Base-by-base conservation (phyloP, 2,113 vertebrate genomes). In the Pardalotus punctatus region DNA sequence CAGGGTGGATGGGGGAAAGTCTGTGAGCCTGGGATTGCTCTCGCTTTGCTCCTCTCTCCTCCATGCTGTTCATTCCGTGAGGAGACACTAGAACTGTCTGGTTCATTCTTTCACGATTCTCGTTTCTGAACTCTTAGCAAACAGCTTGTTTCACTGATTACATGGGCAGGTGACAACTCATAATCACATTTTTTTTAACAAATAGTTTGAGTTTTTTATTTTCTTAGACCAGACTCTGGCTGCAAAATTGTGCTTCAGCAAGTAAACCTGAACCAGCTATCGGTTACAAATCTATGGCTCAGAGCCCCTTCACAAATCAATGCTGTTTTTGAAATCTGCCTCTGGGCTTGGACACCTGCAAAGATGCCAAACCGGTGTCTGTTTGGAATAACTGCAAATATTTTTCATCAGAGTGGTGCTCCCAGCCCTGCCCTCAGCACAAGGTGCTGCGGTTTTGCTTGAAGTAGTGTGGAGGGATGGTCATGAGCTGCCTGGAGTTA, bases 21-120 rank as follows among this genome's bases (percentile, higher is more conserved):
- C 50, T 3, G 4, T 20, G 53, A 72, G 28, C 25, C 54, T 47
- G 54, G 2, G 6, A 5, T 5, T 18, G 35, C 18, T 42, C 40
- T 72, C 0, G 0, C 38, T 73, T 53, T 64, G 38, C 45, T 86
- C 21, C 56, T 17, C 10, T 69, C 31, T 24, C 2, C 57, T n/a
- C 45, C 0, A 0, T 11, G 29, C 14, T 0, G 0, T 16, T 29
- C 21, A 12, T 38, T 56, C 53, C 33, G 66, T 6, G 8, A 23
- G 51, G 38, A 33, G 6, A 28, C 28, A 11, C 10, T 22, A 12
- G 45, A 86, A 48, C 27, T 48, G 31, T 21, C 33, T 8, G 3
- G 5, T 53, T 62, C 23, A 16, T 17, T 51, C 54, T 61, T 78
- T 19, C 48, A 20, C 12, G 24, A 58, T 21, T 27, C 31, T 66